phyloP scores from a whole-genome alignment of 1,140 invertebrate species.

The Drosophila saltans region DNA sequence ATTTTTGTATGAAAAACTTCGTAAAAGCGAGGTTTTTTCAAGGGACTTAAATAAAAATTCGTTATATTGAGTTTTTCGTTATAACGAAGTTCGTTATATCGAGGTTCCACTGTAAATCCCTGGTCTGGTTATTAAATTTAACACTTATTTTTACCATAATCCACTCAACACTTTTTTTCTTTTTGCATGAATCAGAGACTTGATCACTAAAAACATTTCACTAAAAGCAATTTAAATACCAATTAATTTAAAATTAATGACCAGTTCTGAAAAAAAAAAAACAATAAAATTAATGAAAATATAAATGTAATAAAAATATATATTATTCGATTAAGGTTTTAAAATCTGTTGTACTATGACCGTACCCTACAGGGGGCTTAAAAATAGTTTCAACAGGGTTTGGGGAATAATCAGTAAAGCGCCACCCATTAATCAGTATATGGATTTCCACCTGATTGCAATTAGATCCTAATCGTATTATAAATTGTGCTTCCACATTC shows the following conservation, averaged over 20 bases:
- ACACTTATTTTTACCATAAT: too few relatives aligned
- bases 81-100: too few relatives aligned
- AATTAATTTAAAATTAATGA: not conserved
- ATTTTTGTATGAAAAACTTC: too few relatives aligned
- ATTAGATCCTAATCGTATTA: conserved; percentile 8
- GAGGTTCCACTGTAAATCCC: too few relatives aligned
- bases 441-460: conserved; percentile 24
- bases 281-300: not conserved
- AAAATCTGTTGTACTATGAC: not conserved
- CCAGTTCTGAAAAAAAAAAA: not conserved
- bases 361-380: not conserved
- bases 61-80: too few relatives aligned
- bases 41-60: too few relatives aligned
- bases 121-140: too few relatives aligned
- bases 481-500: conserved; percentile 7
- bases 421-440: not conserved
- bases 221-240: not conserved
- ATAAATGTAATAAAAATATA: not conserved
- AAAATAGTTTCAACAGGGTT: not conserved
- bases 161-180: not conserved
- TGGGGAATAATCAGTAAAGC: not conserved
- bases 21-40: too few relatives aligned
- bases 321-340: not conserved
- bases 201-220: not conserved
- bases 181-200: not conserved